Evolutionary conservation across 2,888 invertebrate species (phyloP), one percentile per base, ranked within the genome.

Genomic region (Himalopsyche anomala): DNA sequence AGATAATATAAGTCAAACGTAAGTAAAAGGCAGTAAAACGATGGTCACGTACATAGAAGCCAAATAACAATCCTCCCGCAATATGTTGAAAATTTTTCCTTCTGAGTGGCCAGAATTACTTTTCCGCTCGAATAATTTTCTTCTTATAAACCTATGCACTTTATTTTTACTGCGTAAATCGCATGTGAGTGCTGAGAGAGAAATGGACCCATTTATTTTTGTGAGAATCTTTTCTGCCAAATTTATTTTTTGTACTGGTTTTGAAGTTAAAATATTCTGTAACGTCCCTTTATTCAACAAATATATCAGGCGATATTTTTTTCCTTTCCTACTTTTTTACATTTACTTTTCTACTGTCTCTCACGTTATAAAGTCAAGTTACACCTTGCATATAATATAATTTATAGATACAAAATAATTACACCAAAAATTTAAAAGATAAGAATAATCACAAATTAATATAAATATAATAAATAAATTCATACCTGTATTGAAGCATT

Each of bases 121-220:
- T 84, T 87, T 87, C 84, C 87, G 82, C 84, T 87, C 85, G 85
- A 85, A 87, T 87, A 87, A 87, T 87, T 87, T 85, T 84, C 87
- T 79, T 87, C 83, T 84, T 45, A 83, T 87, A 84, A 87, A 87
- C 85, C 87, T 74, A 54, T 85, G 83, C 87, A 84, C 87, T 86
- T 83, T 85, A 81, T 83, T 74, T 74, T 45, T 74, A 74, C 74
- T 74, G 74, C 74, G 74, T 74, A 74, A 74, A 74, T 74, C 74
- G 74, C 74, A 74, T 74, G 74, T 38, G 74, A 74, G 74, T 74
- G 74, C 74, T 74, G 36, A 36, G 4, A 74, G 36, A 84, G 62
- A 84, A 84, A 84, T 79, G 79, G 84, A 55, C 54, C 84, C 54
- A 84, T 84, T 84, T 84, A 79, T 40, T 82, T 56, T 56, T 56